Percentiles rank a stretch among this genome's conserved stretches.
Conservation (phyloP, 2,888 invertebrate species). For the Melanostoma mellinum region DNA sequence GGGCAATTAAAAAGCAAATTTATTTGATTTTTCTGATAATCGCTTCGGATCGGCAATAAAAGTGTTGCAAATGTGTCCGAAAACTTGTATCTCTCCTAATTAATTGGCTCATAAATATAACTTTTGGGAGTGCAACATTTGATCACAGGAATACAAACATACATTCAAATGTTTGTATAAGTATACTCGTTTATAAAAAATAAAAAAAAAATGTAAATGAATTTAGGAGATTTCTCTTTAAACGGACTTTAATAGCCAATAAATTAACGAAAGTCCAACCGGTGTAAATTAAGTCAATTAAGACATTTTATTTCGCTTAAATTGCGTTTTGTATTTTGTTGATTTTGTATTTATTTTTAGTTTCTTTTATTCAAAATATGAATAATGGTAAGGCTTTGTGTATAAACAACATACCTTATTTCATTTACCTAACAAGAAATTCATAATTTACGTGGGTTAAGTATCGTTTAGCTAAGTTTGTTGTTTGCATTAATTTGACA, state of each 20-base stretch:
- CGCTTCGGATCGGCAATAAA: conserved; percentile 48
- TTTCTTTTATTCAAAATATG: conserved; percentile 26
- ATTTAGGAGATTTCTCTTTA: conserved; percentile 67
- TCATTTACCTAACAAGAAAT: neutral
- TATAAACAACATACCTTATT: conserved; percentile 34
- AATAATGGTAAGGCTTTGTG: conserved; percentile 22
- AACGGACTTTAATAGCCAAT: conserved; percentile 65
- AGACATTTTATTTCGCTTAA: conserved; percentile 66
- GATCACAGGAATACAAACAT: conserved; percentile 6
- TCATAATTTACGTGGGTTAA: conserved; percentile 59
- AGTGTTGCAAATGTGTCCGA: conserved; percentile 68
- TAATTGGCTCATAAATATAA: conserved; percentile 68
- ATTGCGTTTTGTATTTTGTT: conserved; percentile 32
- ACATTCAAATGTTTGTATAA: neutral
- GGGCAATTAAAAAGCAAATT: conserved; percentile 51
- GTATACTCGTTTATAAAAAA: neutral
- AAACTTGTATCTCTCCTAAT: conserved; percentile 67
- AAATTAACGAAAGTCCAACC: conserved; percentile 66
- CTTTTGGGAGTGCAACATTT: conserved; percentile 51
- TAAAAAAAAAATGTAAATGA: conserved; percentile 48
- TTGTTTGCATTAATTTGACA: conserved; percentile 29
- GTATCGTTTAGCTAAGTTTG: conserved; percentile 57
- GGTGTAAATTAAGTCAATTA: conserved; percentile 66
- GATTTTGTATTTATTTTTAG: neutral
- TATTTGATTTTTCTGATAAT: conserved; percentile 53